Evolutionary conservation across 2,797 vertebrate genomes (phyloP).

Genomic region (Molossus molossus): DNA sequence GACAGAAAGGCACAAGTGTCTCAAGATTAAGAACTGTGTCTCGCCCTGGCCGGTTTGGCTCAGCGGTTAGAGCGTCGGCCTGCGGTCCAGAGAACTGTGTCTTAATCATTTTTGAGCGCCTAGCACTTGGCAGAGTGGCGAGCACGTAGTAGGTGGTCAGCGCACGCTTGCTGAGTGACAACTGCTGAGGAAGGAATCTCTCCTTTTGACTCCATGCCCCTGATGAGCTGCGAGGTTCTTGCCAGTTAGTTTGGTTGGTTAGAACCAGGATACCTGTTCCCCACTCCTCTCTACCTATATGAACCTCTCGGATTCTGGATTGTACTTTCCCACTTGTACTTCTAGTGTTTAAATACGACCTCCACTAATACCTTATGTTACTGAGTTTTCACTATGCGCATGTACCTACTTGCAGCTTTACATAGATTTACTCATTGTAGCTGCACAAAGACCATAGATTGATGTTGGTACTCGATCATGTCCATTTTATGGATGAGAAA

Average conservation of each 20-base stretch:
- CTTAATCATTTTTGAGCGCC: neutral
- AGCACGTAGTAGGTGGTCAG: neutral
- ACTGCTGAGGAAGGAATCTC: neutral
- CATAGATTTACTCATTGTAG: neutral
- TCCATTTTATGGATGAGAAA: slow-evolving; percentile 46
- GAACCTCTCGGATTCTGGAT: neutral
- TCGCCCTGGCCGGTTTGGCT: too few species aligned
- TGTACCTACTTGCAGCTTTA: neutral
- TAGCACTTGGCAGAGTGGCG: neutral
- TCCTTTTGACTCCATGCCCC: neutral
- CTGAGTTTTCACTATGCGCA: neutral
- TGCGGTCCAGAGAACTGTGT: too few species aligned
- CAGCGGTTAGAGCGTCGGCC: too few species aligned
- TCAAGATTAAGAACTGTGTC: neutral
- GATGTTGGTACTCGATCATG: neutral
- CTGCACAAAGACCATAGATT: neutral
- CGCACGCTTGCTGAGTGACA: neutral
- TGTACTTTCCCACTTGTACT: neutral
- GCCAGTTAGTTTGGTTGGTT: neutral
- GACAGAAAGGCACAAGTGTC: neutral
- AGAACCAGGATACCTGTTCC: neutral
- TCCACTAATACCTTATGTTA: neutral
- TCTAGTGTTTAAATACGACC: neutral
- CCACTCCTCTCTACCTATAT: neutral
- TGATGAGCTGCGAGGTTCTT: neutral